Base-by-base conservation (phyloP, 2,113 vertebrate species). In the Harpagus bidentatus region DNA sequence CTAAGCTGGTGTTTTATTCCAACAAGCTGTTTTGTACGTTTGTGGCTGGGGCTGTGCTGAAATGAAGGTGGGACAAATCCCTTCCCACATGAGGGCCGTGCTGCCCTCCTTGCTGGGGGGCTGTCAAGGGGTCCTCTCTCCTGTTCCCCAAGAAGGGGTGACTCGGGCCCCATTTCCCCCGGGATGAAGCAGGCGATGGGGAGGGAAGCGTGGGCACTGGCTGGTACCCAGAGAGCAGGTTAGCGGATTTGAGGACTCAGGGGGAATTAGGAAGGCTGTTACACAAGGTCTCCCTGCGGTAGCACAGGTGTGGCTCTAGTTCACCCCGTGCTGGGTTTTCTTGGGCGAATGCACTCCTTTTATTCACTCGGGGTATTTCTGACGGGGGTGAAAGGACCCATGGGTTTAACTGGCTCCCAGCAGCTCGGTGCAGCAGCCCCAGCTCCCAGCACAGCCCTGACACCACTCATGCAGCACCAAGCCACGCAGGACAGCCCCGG, bases 121-220 rank as follows among this genome's bases (percentile, higher is more conserved):
- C 45, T 82, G 38, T 58, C 0, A 4, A 21, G 48, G 2, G 6
- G 1, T 36, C 34, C 10, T 70, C 45, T 62, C 31, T 66, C 12
- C 53, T 72, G 18, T 63, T 40, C 36, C 62, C 18, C 22, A 69
- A 34, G 71, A 71, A 73, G 42, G 48, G 48, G n/a, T 45, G 29
- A 26, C 32, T 70, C 0, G 0, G 21, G 10, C 19, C 31, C 23
- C 0, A 0, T 53, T 48, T 43, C 7, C 13, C 45, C 52, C 9
- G 2, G 52, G 63, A 45, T 2, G 65, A 86, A 42, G 67, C 72
- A 52, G 76, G 34, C 7, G 21, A 34, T 43, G 40, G 32, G 31
- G 34, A 34, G 47, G 74, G 50, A 36, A 40, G 48, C 2, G 1
- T 0, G 0, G n/a, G 69, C 1, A 2, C 13, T 82, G 92, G 17